A percentile compares a stretch with the other conserved stretches of the same genome.
These are phyloP conservation scores for Eueremaeus valkanovi DNA, from an alignment of 2,888 invertebrate species.

Conservation along the genomic window DNA sequence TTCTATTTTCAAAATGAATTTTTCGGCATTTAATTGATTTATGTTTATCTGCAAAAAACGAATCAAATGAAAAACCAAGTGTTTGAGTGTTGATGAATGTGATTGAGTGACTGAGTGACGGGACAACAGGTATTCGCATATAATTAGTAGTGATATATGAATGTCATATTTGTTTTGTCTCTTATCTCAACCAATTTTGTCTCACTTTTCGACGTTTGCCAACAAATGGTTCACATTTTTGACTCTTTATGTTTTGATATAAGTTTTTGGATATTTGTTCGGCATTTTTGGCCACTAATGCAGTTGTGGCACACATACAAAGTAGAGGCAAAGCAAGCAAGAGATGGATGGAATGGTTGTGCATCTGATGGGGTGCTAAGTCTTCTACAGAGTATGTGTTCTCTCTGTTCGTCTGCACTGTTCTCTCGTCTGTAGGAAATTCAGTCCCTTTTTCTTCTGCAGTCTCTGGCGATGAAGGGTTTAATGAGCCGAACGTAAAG, in stretches of 20 bases:
- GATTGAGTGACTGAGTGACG: neutral
- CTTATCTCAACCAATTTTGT: neutral
- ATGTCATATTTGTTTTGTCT: neutral
- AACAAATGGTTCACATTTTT: neutral
- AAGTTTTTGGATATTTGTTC: neutral
- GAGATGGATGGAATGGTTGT: slow-evolving; percentile 32
- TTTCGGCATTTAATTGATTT: neutral
- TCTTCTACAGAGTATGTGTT: too few species aligned
- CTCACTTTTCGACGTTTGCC: neutral
- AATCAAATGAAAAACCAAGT: too few species aligned
- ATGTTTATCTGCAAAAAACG: neutral
- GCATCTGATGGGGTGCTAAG: slow-evolving; percentile 4
- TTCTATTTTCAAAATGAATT: neutral
- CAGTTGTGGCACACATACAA: neutral
- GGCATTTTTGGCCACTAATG: neutral
- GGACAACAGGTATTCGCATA: slow-evolving; percentile 10
- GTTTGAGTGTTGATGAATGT: neutral
- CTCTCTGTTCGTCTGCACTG: too few species aligned
- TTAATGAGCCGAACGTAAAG: slow-evolving; percentile 31
- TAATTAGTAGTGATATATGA: slow-evolving; percentile 7
- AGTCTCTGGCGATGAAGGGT: slow-evolving; percentile 34
- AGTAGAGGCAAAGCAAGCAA: slow-evolving; percentile 8
- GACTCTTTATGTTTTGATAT: neutral
- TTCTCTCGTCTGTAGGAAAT: slow-evolving; percentile 12
- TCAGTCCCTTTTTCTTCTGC: slow-evolving; percentile 19